Conservation (phyloP, 2,113 vertebrate genomes). For the Pterocles orientalis region DNA sequence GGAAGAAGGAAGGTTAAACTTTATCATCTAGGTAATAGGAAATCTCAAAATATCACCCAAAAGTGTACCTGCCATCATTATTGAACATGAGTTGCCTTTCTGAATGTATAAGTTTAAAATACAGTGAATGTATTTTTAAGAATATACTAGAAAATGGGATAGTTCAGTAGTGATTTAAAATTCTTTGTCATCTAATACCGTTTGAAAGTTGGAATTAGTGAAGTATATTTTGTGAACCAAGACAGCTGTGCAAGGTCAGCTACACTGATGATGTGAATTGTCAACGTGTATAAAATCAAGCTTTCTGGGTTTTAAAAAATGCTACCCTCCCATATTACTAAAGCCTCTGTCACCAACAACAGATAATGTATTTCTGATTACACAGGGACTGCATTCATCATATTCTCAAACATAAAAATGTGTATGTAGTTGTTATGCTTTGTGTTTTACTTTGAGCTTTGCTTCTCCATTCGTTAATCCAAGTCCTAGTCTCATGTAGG, state of each 20-base stretch:
- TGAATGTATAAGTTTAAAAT: background rate
- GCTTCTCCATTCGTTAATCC: background rate
- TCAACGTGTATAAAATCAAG: background rate
- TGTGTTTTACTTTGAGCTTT: background rate
- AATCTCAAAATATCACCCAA: background rate
- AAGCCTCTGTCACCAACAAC: background rate
- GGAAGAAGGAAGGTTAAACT: background rate
- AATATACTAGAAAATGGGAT: background rate
- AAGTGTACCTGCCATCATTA: background rate
- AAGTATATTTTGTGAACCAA: background rate
- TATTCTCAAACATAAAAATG: background rate
- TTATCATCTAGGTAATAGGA: background rate
- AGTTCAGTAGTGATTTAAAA: background rate
- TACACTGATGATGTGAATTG: background rate
- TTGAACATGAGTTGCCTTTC: background rate
- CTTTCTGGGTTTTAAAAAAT: background rate
- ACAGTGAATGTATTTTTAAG: background rate
- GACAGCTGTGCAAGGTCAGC: background rate
- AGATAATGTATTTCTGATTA: background rate
- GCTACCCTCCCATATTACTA: background rate
- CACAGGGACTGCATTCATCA: background rate
- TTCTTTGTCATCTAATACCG: background rate
- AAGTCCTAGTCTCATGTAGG: background rate
- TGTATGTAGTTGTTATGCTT: background rate
- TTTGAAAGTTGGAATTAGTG: background rate